Evolutionary conservation across 2,888 invertebrate genomes (phyloP), one percentile per base, ranked within the genome.

Genomic region (Platerodrilus igneus): DNA sequence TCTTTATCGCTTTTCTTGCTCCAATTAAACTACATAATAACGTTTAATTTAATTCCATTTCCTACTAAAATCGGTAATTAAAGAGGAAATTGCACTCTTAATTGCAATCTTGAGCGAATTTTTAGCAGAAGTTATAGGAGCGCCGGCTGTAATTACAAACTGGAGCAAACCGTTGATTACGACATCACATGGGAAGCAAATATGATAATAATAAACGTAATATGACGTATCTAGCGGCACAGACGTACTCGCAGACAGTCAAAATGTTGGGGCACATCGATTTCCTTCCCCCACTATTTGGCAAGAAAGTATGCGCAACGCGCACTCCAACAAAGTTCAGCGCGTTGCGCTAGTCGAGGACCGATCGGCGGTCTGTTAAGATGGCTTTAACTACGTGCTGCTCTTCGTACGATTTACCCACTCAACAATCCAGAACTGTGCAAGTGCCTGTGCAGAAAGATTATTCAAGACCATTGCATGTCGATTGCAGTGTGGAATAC

Each of bases 401-500:
- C 55, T 57, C 55, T 45, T 51, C 56, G 50, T 67, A 60, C 57
- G 64, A 61, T 56, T 57, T 55, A 49, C 57, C 68, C 66, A 68
- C 55, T 57, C 37, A 43, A 67, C 70, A 68, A 66, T 71, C 71
- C 66, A 71, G 71, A 60, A 60, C 58, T 60, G 59, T 63, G 58
- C 58, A 53, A 57, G 63, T 58, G 48, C 55, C 55, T 37, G 72
- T 75, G 58, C 77, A 78, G 67, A 87, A 86, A 74, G 87, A 89
- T 70, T 88, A 86, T 73, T 82, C 82, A 68, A 79, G 86, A 70
- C 88, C 88, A 62, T 75, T 89, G 67, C 87, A 88, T 74, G 89
- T 89, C 68, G 89, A 89, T 71, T 88, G 88, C 74, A 87, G 87
- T 74, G 88, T 89, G 60, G 89, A 89, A 72, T 89, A 89, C 76